Evolutionary conservation across 2,888 invertebrate genomes (phyloP).

Genomic region (Parelbella ahira): DNA sequence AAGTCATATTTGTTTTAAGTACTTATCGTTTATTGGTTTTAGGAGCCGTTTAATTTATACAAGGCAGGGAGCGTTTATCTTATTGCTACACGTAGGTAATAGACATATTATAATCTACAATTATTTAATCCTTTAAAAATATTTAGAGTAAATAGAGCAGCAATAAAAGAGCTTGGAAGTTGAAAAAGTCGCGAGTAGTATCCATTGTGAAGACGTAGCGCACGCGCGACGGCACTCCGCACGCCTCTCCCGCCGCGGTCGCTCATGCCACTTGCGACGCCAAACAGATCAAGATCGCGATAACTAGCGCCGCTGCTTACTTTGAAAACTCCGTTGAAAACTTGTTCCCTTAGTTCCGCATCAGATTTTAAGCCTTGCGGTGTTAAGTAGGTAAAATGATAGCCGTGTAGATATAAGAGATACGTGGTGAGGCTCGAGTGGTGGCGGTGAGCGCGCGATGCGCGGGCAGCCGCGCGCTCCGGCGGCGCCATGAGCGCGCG

Average conservation of each 20-base stretch:
- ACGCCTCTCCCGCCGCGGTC: conserved; percentile 54
- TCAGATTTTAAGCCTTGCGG: no score
- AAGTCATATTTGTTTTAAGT: no score
- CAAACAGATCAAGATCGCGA: conserved; percentile 46
- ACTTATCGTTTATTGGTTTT: no score
- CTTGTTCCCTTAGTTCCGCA: no score
- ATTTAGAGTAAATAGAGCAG: conserved; percentile 32
- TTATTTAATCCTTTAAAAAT: not conserved
- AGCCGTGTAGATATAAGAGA: no score
- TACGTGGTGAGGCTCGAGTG: conserved; percentile 31
- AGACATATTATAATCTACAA: no score
- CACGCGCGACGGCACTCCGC: conserved; percentile 74
- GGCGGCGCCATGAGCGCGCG: conserved; percentile 71
- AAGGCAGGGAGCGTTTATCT: no score
- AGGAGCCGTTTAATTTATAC: no score
- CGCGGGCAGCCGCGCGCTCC: conserved; percentile 47
- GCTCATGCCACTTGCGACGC: conserved; percentile 48
- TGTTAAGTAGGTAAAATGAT: no score
- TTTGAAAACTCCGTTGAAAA: conserved; percentile 28
- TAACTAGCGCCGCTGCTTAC: conserved; percentile 32
- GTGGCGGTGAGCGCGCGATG: conserved; percentile 62
- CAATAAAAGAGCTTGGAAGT: conserved; percentile 29
- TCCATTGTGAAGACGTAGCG: conserved; percentile 45
- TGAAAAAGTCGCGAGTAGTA: conserved; percentile 32
- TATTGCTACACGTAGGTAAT: no score